These are phyloP conservation scores for Ornithorhynchus anatinus DNA, from an alignment of 2,113 vertebrate genomes.

Conservation along the genomic window DNA sequence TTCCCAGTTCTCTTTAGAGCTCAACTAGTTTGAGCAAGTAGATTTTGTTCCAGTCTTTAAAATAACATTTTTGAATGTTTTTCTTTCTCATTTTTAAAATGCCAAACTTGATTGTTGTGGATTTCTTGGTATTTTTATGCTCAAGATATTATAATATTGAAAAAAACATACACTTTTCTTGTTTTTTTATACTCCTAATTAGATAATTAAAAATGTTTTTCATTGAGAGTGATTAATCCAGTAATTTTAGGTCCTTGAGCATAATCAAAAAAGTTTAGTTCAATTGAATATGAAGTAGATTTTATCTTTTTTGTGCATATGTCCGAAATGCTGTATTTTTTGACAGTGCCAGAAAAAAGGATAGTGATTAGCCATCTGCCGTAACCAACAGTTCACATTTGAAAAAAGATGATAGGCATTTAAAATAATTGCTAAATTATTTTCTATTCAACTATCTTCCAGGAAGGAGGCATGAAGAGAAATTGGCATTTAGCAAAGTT, in stretches of 20 bases:
- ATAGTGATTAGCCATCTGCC: not conserved
- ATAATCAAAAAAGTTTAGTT: not conserved
- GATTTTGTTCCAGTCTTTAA: not conserved
- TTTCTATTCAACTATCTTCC: not conserved
- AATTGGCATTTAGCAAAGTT: not conserved
- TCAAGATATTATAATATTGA: not conserved
- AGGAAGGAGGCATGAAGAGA: not conserved
- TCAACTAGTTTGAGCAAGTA: not conserved
- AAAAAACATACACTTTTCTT: constrained; percentile 1
- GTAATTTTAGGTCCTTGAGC: not conserved
- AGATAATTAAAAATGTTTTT: not conserved
- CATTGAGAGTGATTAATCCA: constrained; percentile 9
- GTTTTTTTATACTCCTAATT: constrained; percentile 4
- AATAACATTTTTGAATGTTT: not conserved
- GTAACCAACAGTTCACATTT: not conserved
- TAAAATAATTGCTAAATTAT: not conserved
- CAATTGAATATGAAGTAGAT: not conserved
- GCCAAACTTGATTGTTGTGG: not conserved
- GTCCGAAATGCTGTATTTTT: constrained; percentile 27
- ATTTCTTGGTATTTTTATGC: not conserved
- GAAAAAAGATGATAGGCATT: not conserved
- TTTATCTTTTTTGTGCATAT: constrained; percentile 14
- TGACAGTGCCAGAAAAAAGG: not conserved
- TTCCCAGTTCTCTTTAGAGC: not conserved
- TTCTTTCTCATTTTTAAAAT: constrained; percentile 10